A percentile compares a stretch with the other conserved stretches of the same genome.
These are phyloP conservation scores for Spondyliosoma cantharus DNA, from an alignment of 2,797 vertebrate genomes.

Conservation along the genomic window DNA sequence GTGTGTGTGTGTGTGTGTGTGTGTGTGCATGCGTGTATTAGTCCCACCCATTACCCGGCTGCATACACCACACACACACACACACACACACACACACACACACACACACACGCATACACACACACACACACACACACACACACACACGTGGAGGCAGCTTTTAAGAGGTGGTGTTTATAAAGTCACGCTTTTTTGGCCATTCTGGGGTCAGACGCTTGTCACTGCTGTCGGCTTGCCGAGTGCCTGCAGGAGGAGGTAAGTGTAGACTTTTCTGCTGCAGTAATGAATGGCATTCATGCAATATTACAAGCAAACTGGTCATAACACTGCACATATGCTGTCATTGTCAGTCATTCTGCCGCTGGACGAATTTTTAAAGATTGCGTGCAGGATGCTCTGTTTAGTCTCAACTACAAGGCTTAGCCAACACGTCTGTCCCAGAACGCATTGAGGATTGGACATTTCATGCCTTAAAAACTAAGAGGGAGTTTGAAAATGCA, in stretches of 20 bases:
- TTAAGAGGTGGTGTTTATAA: slow-evolving; percentile 77
- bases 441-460: neutral
- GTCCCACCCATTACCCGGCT: slow-evolving; percentile 60
- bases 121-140: slow-evolving; percentile 11
- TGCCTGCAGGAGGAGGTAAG: slow-evolving; percentile 74
- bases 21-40: slow-evolving; percentile 39
- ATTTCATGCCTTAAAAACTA: neutral
- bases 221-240: slow-evolving; percentile 51
- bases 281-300: slow-evolving; percentile 18
- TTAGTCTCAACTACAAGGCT: neutral
- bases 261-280: slow-evolving; percentile 42
- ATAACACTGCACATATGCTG: neutral
- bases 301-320: neutral
- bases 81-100: slow-evolving; percentile 41
- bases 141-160: slow-evolving; percentile 38
- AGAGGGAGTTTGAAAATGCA: neutral
- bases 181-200: slow-evolving; percentile 66
- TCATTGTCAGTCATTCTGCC: slow-evolving; percentile 17
- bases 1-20: slow-evolving; percentile 22
- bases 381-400: neutral
- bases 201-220: slow-evolving; percentile 63
- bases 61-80: slow-evolving; percentile 26
- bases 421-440: neutral
- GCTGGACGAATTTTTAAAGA: neutral
- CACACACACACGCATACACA: slow-evolving; percentile 42